Evolutionary conservation across 2,113 vertebrate genomes (phyloP), one percentile per base, ranked within the genome.

Genomic region (Menura novaehollandiae): DNA sequence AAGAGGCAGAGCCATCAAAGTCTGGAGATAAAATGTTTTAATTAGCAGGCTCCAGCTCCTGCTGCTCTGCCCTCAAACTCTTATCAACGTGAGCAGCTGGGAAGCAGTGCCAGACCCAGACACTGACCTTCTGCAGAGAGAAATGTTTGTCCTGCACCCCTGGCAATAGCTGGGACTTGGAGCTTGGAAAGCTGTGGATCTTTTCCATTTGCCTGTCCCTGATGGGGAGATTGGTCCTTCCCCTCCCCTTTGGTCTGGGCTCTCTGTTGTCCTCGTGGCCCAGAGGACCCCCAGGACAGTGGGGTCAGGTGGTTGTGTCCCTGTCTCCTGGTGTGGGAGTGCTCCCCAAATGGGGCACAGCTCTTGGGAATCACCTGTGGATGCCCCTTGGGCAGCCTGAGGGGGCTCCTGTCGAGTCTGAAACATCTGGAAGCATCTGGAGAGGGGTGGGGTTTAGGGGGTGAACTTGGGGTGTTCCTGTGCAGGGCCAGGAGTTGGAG

Each of bases 191-290:
- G 17, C n/a, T n/a, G 53, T 37, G 55, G 5, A 14, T 0, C 4
- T 33, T 41, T 4, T 39, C 44, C 7, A 0, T 5, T 24, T 53
- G 17, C 37, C 47, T 59, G 67, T 20, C 72, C 22, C 5, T 62
- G 32, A 2, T 0, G 4, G 33, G 51, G 33, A 62, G 6, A 33
- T 28, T 7, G 4, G 11, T 19, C 39, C 51, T 83, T 37, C 27
- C 43, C 9, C 72, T 13, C 17, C 32, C 53, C 14, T 68, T 33
- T 1, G 0, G 21, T 33, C 22, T 41, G 19, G 44, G 39, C 6
- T 41, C 10, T 35, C 39, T 53, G 35, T 20, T 60, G 51, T 52
- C 0, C 0, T 7, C 8, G 24, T 28, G 58, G 12, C 5, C 52
- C 32, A 35, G 22, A 67, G 17, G 24, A 27, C 4, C 22, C 28